Percentiles rank a stretch among this genome's conserved stretches.
Conservation (phyloP, 1,140 invertebrate species). For the Pararge aegeria region DNA sequence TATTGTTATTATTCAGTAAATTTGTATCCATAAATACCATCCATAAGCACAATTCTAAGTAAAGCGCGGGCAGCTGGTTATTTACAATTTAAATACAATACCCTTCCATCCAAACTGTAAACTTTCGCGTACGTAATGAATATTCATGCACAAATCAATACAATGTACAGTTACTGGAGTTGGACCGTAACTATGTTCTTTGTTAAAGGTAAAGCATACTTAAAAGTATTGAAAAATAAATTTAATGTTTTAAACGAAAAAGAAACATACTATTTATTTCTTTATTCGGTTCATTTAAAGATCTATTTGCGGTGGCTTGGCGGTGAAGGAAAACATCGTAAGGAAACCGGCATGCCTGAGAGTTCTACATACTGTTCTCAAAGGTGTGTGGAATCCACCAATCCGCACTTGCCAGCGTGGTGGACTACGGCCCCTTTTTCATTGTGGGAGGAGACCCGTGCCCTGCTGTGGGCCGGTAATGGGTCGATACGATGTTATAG, state of each 20-base stretch:
- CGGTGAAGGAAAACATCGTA: too few species aligned
- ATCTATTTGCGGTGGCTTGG: too few species aligned
- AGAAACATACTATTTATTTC: too few species aligned
- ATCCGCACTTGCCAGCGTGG: too few species aligned
- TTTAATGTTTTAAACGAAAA: not conserved
- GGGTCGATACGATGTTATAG: too few species aligned
- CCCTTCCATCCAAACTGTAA: not conserved
- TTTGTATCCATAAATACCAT: not conserved
- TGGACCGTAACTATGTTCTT: not conserved
- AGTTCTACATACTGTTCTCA: too few species aligned
- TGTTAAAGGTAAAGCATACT: not conserved
- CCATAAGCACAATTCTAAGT: not conserved
- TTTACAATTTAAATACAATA: conserved; percentile 8
- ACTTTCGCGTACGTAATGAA: not conserved
- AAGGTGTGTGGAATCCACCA: too few species aligned
- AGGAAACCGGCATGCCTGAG: too few species aligned
- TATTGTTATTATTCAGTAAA: not conserved
- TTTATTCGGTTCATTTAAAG: too few species aligned
- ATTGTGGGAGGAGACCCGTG: too few species aligned
- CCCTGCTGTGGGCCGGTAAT: too few species aligned
- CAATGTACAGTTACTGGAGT: not conserved
- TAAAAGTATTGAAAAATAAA: not conserved
- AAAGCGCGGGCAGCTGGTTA: not conserved
- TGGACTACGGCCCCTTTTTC: too few species aligned
- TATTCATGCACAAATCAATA: conserved; percentile 1